phyloP scores from a whole-genome alignment of 2,113 vertebrate genomes.

The Chamaea fasciata region DNA sequence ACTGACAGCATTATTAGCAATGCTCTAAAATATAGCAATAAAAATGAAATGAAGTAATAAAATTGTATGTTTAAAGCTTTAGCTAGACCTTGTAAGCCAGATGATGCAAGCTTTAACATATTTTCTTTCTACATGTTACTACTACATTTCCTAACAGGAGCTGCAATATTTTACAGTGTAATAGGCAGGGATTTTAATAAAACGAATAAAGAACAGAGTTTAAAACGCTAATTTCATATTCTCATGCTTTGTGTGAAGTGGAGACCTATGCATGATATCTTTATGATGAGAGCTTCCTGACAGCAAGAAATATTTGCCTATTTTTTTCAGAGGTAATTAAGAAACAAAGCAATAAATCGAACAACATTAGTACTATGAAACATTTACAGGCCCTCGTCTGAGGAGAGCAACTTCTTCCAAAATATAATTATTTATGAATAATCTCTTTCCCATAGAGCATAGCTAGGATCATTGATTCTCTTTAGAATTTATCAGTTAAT shows the following conservation, averaged over 20 bases:
- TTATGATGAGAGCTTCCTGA: background rate
- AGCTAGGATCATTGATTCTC: background rate
- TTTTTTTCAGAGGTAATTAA: conserved; percentile 22
- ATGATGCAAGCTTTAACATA: background rate
- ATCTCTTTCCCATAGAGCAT: background rate
- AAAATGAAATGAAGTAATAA: background rate
- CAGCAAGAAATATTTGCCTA: background rate
- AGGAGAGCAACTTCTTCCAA: background rate
- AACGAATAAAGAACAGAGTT: background rate
- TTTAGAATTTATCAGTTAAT: background rate
- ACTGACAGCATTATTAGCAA: background rate
- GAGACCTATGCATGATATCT: background rate
- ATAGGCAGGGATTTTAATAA: background rate
- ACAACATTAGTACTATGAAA: background rate
- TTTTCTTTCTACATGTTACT: background rate
- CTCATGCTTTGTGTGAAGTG: background rate
- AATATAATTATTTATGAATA: background rate
- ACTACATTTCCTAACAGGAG: background rate
- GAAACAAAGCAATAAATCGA: background rate
- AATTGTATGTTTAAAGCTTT: background rate
- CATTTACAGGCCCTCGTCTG: background rate
- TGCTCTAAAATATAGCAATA: background rate
- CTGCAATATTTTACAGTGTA: background rate
- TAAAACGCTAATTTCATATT: background rate
- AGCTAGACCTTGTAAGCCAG: background rate